Base-by-base conservation (phyloP, 2,888 invertebrate species). In the Colostygia pectinataria region DNA sequence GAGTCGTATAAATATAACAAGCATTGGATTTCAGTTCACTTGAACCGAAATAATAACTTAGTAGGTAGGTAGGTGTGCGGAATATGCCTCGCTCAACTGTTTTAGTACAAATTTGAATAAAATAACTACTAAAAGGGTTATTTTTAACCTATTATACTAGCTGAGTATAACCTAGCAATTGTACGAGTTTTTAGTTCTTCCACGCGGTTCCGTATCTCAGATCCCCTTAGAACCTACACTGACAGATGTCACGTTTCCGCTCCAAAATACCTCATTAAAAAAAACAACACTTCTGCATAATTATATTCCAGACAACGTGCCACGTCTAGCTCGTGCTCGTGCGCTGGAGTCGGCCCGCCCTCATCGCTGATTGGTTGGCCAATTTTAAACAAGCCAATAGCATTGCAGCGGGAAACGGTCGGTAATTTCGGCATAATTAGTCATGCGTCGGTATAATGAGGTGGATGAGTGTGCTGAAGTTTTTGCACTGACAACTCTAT, bases 341-440 rank as follows among this genome's bases (percentile, higher is more conserved):
- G 89, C 89, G 89, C 86, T 67, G 62, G 86, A 80, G 87, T 68
- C 57, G 83, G 61, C 70, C 80, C 89, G 88, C 88, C 88, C 85
- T 74, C 73, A 56, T 15, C 71, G 71, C 65, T 69, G 67, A 89
- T 90, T 90, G 89, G 90, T 53, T 66, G 65, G 64, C 74, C 78
- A 77, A 74, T 78, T 80, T 78, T 62, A 70, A 74, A 74, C 71
- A 71, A 66, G 67, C 88, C 88, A 89, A 89, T 88, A 64, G 65
- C 71, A 57, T 55, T 65, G 57, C 59, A 66, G 69, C 75, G 69
- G 74, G 66, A 76, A 77, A 72, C 62, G 66, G 55, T 57, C 61
- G 62, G 82, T 83, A 85, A 85, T 85, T 89, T 88, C 82, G 86
- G 86, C 84, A 85, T 85, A 88, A 89, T 89, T 88, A 88, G 88